Conservation (phyloP, 1,140 invertebrate genomes). For the Nasonia vitripennis region DNA sequence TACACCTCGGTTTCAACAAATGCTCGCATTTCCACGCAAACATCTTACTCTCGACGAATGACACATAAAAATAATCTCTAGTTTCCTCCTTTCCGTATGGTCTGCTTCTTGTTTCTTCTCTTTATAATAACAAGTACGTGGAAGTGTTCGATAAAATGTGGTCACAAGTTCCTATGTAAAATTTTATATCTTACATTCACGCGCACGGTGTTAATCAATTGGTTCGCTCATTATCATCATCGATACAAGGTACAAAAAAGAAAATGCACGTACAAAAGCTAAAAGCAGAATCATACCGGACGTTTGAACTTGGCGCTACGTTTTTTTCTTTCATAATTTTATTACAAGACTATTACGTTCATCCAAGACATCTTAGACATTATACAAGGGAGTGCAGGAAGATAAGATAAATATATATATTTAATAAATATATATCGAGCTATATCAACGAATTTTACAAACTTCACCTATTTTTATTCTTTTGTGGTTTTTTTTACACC, state of each 20-base stretch:
- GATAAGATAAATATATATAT: conserved; percentile 21
- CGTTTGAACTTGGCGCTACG: conserved; percentile 39
- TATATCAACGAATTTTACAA: conserved; percentile 43
- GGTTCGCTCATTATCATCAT: conserved; percentile 31
- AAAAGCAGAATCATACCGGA: conserved; percentile 47
- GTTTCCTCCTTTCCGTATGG: conserved; percentile 55
- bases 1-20: conserved; percentile 60
- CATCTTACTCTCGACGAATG: conserved; percentile 51
- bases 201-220: conserved; percentile 33
- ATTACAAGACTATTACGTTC: conserved; percentile 41
- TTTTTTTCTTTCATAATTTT: conserved; percentile 26
- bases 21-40: conserved; percentile 57
- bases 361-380: conserved; percentile 54
- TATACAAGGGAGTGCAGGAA: conserved; percentile 42
- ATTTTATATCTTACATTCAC: conserved; percentile 47
- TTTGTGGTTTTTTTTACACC: conserved; percentile 1
- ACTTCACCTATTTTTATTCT: conserved; percentile 15
- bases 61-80: conserved; percentile 58
- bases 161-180: conserved; percentile 51
- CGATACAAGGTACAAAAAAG: conserved; percentile 36
- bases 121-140: conserved; percentile 52
- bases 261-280: conserved; percentile 50
- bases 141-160: conserved; percentile 52
- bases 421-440: conserved; percentile 1
- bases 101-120: conserved; percentile 51